These are phyloP conservation scores for Halichondria panicea DNA, from an alignment of 37 sponge, comb jelly and placozoan species.

Conservation along the genomic window DNA sequence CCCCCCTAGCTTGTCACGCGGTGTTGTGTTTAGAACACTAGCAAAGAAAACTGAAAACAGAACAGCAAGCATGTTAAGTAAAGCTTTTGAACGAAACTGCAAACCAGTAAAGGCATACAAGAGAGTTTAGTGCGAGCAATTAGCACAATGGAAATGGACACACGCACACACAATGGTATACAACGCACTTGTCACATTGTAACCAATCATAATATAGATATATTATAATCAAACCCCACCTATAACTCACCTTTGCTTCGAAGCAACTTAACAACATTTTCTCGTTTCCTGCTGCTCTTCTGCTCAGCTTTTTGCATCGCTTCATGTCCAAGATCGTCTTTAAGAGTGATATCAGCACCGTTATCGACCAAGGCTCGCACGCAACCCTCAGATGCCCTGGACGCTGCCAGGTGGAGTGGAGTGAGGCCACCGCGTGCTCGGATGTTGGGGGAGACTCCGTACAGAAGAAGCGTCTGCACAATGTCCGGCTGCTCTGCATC, in stretches of 20 bases:
- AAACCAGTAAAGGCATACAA: too few species aligned
- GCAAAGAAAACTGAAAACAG: too few species aligned
- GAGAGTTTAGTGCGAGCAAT: too few species aligned
- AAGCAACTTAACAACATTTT: conserved; percentile 50
- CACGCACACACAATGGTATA: too few species aligned
- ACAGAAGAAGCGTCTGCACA: conserved; percentile 63
- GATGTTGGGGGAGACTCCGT: conserved; percentile 56
- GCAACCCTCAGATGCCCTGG: conserved; percentile 60
- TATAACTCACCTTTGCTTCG: conserved; percentile 66
- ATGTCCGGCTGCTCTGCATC: conserved; percentile 69
- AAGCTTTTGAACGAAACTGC: too few species aligned
- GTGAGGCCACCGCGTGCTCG: conserved; percentile 55
- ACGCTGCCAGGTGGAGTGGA: conserved; percentile 64
- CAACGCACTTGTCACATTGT: too few species aligned
- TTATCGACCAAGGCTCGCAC: conserved; percentile 55
- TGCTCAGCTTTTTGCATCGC: conserved; percentile 57
- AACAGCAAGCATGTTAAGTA: too few species aligned
- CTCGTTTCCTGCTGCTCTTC: conserved; percentile 51
- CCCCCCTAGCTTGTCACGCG: too few species aligned
- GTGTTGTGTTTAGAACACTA: too few species aligned
- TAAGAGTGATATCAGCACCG: conserved; percentile 51
- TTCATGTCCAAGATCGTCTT: conserved; percentile 57
- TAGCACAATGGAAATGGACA: too few species aligned
- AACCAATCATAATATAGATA: too few species aligned
- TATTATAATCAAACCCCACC: background rate